phyloP scores from a whole-genome alignment of 2,888 invertebrate species.

The Leucophenga maculata region DNA sequence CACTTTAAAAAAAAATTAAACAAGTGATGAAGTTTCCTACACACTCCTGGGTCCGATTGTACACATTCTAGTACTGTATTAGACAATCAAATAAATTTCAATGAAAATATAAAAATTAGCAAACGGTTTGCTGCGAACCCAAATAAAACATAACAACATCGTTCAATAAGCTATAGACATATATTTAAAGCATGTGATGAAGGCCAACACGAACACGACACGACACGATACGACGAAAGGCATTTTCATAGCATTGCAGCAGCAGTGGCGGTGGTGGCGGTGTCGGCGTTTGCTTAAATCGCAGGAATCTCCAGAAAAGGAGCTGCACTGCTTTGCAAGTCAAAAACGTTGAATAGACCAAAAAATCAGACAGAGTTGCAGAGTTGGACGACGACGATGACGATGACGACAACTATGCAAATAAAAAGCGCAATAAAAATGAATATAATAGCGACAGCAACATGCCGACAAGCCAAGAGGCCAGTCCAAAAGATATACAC shows the following conservation, averaged over 20 bases:
- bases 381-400: background rate
- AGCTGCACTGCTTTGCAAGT: no score
- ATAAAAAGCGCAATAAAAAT: constrained; percentile 63
- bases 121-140: no score
- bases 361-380: no score
- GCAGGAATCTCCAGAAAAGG: no score
- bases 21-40: no score
- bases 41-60: no score
- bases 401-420: constrained; percentile 41
- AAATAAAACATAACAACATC: no score
- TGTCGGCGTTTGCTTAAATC: constrained; percentile 45
- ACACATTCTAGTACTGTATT: no score
- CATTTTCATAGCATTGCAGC: constrained; percentile 44
- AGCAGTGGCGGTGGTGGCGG: constrained; percentile 33
- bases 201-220: constrained; percentile 24
- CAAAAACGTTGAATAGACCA: no score
- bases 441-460: constrained; percentile 58
- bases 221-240: constrained; percentile 34
- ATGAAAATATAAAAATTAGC: no score
- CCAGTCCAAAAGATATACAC: constrained; percentile 54
- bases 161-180: constrained; percentile 9
- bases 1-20: no score
- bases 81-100: no score
- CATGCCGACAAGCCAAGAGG: constrained; percentile 22
- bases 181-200: constrained; percentile 46